Conservation (phyloP, 2,797 vertebrate species). For the Valencia hispanica region DNA sequence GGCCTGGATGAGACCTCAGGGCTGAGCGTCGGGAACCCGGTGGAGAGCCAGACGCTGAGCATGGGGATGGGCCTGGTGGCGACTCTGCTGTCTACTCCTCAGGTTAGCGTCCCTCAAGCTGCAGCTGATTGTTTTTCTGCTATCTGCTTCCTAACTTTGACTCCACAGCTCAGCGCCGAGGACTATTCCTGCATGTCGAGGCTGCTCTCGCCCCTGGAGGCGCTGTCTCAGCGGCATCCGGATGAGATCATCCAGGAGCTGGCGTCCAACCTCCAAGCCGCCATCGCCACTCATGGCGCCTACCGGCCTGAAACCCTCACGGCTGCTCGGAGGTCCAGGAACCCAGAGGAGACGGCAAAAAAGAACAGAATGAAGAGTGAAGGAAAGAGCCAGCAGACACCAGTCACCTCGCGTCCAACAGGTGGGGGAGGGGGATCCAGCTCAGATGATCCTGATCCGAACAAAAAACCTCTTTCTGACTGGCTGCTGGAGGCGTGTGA, state of each 20-base stretch:
- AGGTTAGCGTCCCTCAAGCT: constrained; percentile 76
- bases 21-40: constrained; percentile 45
- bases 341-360: background rate
- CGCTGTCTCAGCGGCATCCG: constrained; percentile 81
- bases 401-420: background rate
- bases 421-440: background rate
- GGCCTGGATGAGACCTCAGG: constrained; percentile 54
- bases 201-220: constrained; percentile 84
- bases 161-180: constrained; percentile 79
- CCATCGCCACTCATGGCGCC: constrained; percentile 89
- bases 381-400: background rate
- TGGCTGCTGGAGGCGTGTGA: constrained; percentile 86
- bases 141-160: background rate
- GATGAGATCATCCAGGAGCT: constrained; percentile 87
- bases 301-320: constrained; percentile 65
- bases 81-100: constrained; percentile 85
- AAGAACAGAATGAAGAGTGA: background rate
- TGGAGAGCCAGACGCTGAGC: constrained; percentile 89
- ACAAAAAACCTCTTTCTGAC: constrained; percentile 63
- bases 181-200: constrained; percentile 83
- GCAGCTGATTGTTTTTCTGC: background rate
- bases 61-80: constrained; percentile 94
- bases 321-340: background rate
- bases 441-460: background rate
- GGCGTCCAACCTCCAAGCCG: constrained; percentile 84